Conservation (phyloP, 2,888 invertebrate genomes). For the Amiota mariae region DNA sequence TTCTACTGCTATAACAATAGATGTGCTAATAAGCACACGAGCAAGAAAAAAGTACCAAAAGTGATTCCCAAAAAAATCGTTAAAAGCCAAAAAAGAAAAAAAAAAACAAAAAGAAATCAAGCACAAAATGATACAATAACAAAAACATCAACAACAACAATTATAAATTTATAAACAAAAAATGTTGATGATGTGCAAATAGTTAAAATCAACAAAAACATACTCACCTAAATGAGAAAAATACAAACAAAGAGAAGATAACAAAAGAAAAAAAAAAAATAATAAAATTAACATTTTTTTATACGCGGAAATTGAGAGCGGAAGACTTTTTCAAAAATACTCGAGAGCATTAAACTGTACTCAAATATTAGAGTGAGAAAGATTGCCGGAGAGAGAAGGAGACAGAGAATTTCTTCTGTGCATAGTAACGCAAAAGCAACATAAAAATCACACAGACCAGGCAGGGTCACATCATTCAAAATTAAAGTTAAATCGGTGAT, state of each 20-base stretch:
- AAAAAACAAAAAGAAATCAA: slow-evolving; percentile 37
- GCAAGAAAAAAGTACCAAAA: slow-evolving; percentile 20
- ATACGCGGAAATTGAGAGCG: background rate
- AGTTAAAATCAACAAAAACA: slow-evolving; percentile 6
- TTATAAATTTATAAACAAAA: background rate
- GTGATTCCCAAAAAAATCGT: slow-evolving; percentile 19
- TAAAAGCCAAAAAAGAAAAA: slow-evolving; percentile 35
- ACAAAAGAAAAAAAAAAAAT: slow-evolving; percentile 12
- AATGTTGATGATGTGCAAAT: slow-evolving; percentile 5
- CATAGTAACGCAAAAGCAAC: too few species aligned
- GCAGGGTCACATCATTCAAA: background rate
- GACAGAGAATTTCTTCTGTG: background rate
- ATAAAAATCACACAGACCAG: background rate
- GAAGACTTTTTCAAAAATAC: background rate
- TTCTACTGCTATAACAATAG: too few species aligned
- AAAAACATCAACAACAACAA: slow-evolving; percentile 34
- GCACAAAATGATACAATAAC: slow-evolving; percentile 17
- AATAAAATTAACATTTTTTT: background rate
- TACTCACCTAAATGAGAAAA: background rate
- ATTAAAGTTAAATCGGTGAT: slow-evolving; percentile 50
- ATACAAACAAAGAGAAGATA: background rate
- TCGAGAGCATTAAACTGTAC: background rate
- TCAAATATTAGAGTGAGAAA: background rate
- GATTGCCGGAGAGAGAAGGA: background rate
- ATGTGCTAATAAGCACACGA: too few species aligned